These are phyloP conservation scores for Zeugodacus cucurbitae DNA, from an alignment of 1,140 invertebrate species.

Conservation along the genomic window DNA sequence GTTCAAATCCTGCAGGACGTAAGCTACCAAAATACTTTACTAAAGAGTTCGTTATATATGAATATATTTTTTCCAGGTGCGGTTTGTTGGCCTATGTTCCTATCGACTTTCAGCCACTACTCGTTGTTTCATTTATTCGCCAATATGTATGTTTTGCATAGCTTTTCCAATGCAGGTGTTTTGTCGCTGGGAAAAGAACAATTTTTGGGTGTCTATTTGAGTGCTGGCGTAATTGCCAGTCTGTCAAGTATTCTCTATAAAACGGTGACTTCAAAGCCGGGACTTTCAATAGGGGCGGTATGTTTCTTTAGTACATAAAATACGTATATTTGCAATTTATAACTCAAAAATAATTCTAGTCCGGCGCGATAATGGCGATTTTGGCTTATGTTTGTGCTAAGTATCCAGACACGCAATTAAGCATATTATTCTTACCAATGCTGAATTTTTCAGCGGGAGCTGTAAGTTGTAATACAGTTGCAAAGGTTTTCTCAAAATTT, in stretches of 20 bases:
- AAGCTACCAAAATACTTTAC: constrained; percentile 53
- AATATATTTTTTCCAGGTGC: constrained; percentile 69
- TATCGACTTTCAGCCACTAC: constrained; percentile 94
- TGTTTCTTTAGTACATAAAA: constrained; percentile 62
- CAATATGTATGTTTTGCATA: constrained; percentile 97
- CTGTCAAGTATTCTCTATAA: constrained; percentile 87
- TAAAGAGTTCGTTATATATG: constrained; percentile 1
- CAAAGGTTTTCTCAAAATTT: neutral
- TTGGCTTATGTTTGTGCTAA: constrained; percentile 87
- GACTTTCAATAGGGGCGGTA: constrained; percentile 91
- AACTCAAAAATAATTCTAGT: too few species aligned
- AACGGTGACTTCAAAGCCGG: constrained; percentile 72
- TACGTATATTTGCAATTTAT: too few species aligned
- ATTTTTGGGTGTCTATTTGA: constrained; percentile 90
- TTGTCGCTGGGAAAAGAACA: constrained; percentile 90
- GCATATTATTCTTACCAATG: constrained; percentile 90
- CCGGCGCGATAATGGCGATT: constrained; percentile 92
- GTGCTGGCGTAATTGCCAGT: constrained; percentile 88
- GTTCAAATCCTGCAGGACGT: constrained; percentile 82
- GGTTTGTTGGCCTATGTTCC: constrained; percentile 86
- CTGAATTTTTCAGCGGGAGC: constrained; percentile 85
- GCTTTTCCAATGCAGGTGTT: constrained; percentile 78
- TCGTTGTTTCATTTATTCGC: constrained; percentile 85
- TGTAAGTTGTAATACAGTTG: constrained; percentile 70
- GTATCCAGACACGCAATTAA: constrained; percentile 86